A percentile compares a stretch with the other conserved stretches of the same genome.
Conservation (phyloP, 1,140 invertebrate species). For the Bombus superbus region DNA sequence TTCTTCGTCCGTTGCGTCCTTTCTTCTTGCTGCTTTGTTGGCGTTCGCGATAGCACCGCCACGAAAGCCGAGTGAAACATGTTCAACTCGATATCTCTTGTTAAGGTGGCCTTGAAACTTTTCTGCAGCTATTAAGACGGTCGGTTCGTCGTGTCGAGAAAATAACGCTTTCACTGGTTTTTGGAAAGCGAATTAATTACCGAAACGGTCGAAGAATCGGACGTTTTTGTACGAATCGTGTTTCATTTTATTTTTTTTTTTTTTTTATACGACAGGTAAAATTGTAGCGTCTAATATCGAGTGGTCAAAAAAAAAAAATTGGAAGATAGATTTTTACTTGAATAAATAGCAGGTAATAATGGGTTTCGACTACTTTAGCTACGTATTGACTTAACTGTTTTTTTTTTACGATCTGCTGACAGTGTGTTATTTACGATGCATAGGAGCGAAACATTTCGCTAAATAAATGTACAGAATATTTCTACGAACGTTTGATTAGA, state of each 20-base stretch:
- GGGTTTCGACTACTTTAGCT: not conserved
- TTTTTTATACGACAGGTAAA: too few species aligned
- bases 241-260: too few species aligned
- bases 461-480: not conserved
- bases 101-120: slow-evolving; percentile 8
- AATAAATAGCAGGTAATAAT: not conserved
- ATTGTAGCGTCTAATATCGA: too few species aligned
- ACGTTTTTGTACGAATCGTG: too few species aligned
- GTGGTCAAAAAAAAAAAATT: not conserved
- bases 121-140: not conserved
- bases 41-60: too few species aligned
- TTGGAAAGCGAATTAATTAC: not conserved
- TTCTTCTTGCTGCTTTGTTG: not conserved
- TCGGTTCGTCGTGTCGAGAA: too few species aligned
- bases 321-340: not conserved
- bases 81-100: not conserved
- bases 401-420: not conserved
- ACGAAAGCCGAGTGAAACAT: too few species aligned
- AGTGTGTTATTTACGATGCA: not conserved
- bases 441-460: not conserved
- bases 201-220: too few species aligned
- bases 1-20: not conserved
- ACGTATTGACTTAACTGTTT: not conserved
- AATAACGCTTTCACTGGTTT: not conserved
- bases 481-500: not conserved